phyloP scores from a whole-genome alignment of 2,888 invertebrate genomes.

The Xestobium rufovillosum region DNA sequence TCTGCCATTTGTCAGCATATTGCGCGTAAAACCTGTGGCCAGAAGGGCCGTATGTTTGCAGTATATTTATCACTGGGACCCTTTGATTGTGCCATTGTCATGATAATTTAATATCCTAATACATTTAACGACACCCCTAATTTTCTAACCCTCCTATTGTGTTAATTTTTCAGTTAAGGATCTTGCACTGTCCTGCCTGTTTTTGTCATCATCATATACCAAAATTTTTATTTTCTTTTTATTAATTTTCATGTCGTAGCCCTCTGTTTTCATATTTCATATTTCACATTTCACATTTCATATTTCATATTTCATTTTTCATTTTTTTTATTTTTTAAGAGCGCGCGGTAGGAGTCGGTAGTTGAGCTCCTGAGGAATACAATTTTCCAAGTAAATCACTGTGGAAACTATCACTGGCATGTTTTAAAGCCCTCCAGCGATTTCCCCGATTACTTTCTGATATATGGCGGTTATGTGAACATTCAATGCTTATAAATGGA shows the following conservation, averaged over 20 bases:
- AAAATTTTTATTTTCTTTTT: no score
- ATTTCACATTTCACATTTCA: no score
- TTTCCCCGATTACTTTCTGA: constrained; percentile 43
- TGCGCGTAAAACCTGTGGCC: constrained; percentile 45
- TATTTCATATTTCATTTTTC: no score
- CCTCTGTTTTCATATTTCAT: no score
- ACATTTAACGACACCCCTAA: constrained; percentile 46
- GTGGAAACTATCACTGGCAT: constrained; percentile 37
- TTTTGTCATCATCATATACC: no score
- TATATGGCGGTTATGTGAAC: constrained; percentile 42
- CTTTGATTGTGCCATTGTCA: constrained; percentile 43
- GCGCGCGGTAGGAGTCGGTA: no score
- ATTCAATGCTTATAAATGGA: constrained; percentile 43
- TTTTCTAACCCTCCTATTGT: constrained; percentile 29
- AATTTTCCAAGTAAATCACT: background rate
- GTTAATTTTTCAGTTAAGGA: constrained; percentile 19
- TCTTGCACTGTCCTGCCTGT: no score
- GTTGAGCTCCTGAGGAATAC: no score
- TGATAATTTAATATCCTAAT: constrained; percentile 48
- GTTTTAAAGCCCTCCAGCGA: constrained; percentile 44
- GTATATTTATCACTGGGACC: constrained; percentile 44
- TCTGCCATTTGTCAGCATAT: constrained; percentile 42
- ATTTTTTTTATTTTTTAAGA: no score
- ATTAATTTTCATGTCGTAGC: no score
- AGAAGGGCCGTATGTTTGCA: constrained; percentile 45